These are phyloP conservation scores for Condylura cristata DNA, from an alignment of 2,113 vertebrate genomes.

Conservation along the genomic window DNA sequence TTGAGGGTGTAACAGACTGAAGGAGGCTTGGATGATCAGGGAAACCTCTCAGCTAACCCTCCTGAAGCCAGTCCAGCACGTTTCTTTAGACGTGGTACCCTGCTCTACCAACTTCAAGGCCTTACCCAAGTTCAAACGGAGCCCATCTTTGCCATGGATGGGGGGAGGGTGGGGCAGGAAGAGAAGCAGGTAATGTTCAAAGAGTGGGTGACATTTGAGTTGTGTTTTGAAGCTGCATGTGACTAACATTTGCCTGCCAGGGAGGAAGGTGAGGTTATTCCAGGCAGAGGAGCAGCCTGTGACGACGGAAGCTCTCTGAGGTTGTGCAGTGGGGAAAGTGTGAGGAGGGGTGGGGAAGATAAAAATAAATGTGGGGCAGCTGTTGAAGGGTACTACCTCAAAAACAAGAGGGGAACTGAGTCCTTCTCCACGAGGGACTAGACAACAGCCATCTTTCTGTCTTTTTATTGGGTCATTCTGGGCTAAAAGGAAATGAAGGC, in stretches of 20 bases:
- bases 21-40: too few species aligned
- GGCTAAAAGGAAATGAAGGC: neutral
- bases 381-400: neutral
- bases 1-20: too few species aligned
- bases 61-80: neutral
- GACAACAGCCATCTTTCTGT: neutral
- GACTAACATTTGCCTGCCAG: conserved; percentile 57
- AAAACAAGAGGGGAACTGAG: neutral
- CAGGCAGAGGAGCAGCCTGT: neutral
- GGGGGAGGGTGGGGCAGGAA: neutral
- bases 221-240: conserved; percentile 32
- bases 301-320: neutral
- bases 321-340: neutral
- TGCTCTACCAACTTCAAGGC: neutral
- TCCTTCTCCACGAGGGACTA: accelerated
- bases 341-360: neutral
- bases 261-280: conserved; percentile 29
- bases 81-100: neutral
- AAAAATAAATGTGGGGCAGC: neutral
- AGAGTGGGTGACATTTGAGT: conserved; percentile 59
- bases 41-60: too few species aligned
- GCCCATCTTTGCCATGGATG: neutral
- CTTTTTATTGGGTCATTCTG: accelerated
- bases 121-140: neutral
- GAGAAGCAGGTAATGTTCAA: conserved; percentile 41